These are phyloP conservation scores for Labeo rohita DNA, from an alignment of 2,113 vertebrate genomes.

Conservation along the genomic window DNA sequence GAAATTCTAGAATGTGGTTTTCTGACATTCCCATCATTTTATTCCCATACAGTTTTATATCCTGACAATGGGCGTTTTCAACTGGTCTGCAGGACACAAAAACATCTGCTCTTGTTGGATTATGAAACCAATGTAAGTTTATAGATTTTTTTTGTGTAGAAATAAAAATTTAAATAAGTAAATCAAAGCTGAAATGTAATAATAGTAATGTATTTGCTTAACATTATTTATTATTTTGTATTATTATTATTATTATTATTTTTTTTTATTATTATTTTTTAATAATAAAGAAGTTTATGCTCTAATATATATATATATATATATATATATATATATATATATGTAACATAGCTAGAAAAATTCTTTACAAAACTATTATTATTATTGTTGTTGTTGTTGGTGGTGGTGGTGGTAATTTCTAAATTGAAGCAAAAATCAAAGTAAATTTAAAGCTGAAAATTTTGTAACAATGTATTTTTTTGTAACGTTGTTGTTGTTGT, in stretches of 20 bases:
- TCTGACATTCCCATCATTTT: neutral
- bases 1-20: neutral
- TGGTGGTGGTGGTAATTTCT: too few species aligned
- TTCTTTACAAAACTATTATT: neutral
- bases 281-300: too few species aligned
- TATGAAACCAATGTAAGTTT: neutral
- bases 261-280: neutral
- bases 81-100: neutral
- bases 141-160: neutral
- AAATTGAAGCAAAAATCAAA: too few species aligned
- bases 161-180: neutral
- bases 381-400: neutral
- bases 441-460: too few species aligned
- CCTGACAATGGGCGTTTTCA: neutral
- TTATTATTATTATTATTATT: neutral
- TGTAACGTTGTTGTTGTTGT: neutral
- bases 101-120: neutral
- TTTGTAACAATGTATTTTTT: too few species aligned
- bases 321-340: too few species aligned
- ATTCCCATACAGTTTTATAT: constrained; percentile 3
- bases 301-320: too few species aligned
- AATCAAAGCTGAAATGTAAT: neutral
- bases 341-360: neutral
- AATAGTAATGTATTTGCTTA: neutral
- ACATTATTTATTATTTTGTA: neutral